Percentiles rank a stretch among this genome's conserved stretches.
phyloP scores from a whole-genome alignment of 1,140 invertebrate species.

The Drosophila funebris region DNA sequence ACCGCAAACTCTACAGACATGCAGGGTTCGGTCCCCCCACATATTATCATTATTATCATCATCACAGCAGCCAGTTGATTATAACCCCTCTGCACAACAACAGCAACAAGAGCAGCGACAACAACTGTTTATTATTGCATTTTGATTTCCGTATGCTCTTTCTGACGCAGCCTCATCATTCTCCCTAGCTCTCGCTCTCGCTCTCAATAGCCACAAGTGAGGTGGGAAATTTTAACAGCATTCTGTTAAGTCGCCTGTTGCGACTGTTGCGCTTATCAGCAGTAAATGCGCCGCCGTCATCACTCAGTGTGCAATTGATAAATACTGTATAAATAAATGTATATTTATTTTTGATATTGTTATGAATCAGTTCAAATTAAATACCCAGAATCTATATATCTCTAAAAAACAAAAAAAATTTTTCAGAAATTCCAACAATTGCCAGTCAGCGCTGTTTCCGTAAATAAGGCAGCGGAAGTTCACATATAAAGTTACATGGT shows the following conservation, averaged over 20 bases:
- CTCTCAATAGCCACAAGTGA: slow-evolving; percentile 52
- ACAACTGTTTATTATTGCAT: slow-evolving; percentile 74
- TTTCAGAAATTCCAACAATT: background rate
- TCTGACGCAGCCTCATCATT: slow-evolving; percentile 24
- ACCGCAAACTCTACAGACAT: slow-evolving; percentile 53
- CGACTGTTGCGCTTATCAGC: slow-evolving; percentile 36
- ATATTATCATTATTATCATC: slow-evolving; percentile 51
- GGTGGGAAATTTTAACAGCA: slow-evolving; percentile 42
- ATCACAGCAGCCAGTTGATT: slow-evolving; percentile 48
- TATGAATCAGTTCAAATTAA: slow-evolving; percentile 22
- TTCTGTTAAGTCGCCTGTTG: slow-evolving; percentile 31
- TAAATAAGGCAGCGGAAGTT: slow-evolving; percentile 20
- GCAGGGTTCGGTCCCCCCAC: slow-evolving; percentile 11
- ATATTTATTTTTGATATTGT: slow-evolving; percentile 4
- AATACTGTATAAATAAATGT: background rate
- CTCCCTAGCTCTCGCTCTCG: slow-evolving; percentile 17
- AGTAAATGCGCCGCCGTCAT: background rate
- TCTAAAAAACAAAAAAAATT: slow-evolving; percentile 1
- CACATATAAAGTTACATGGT: slow-evolving; percentile 16
- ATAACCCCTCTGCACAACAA: slow-evolving; percentile 44
- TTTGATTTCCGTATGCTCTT: slow-evolving; percentile 72
- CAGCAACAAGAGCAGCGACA: slow-evolving; percentile 24
- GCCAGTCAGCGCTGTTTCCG: slow-evolving; percentile 12
- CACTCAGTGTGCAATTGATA: slow-evolving; percentile 23
- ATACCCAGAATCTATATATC: slow-evolving; percentile 1